Evolutionary conservation across 37 sponge, comb jelly and placozoan genomes (phyloP), one percentile per base, ranked within the genome.

Genomic region (Halisarca cf. caerulea): DNA sequence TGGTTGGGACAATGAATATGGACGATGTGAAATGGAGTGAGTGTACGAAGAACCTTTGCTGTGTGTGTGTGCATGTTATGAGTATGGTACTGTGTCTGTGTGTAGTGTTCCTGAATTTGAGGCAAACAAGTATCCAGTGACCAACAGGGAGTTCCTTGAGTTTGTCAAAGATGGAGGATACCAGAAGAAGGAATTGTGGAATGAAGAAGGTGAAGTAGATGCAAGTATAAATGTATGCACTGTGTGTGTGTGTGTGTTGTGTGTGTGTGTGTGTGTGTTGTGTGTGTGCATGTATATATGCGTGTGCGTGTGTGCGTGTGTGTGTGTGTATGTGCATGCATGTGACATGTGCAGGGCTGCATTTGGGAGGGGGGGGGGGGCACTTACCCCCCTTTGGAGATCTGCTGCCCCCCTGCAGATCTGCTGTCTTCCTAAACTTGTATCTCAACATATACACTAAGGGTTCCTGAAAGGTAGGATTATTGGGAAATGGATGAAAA

Each of bases 1-100:
- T 70, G 96, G 96, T 61, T 96, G 96, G 96, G 96, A 96, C 82
- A 96, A 92, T 74, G 96, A 96, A 45, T 96, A 92, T 80, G 96
- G 96, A 68, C 57, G 44, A 14, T 70, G 27, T 17, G 79, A 79
- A 40, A 53, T 95, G 53, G 74, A 90, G 94, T 94, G 44, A 79
- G 94, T 79, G 0, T 47, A 25, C 28, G 40, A 42, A 8, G 9
- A n/a, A n/a, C n/a, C n/a, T n/a, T n/a, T n/a, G n/a, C n/a, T n/a
- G n/a, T n/a, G n/a, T n/a, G n/a, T 54, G 2, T 57, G 59, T 58
- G 8, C 20, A 28, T 51, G 9, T 41, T 9, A 28, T 5, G 25
- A 51, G 7, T 18, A 28, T 21, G 57, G 30, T 79, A 45, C 58
- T 59, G 74, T 79, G 36, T 82, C 0, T 24, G 28, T 18, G 7